A percentile compares a stretch with the other conserved stretches of the same genome.
These are phyloP conservation scores for Pteropus rufus DNA, from an alignment of 2,797 vertebrate species.

Conservation along the genomic window DNA sequence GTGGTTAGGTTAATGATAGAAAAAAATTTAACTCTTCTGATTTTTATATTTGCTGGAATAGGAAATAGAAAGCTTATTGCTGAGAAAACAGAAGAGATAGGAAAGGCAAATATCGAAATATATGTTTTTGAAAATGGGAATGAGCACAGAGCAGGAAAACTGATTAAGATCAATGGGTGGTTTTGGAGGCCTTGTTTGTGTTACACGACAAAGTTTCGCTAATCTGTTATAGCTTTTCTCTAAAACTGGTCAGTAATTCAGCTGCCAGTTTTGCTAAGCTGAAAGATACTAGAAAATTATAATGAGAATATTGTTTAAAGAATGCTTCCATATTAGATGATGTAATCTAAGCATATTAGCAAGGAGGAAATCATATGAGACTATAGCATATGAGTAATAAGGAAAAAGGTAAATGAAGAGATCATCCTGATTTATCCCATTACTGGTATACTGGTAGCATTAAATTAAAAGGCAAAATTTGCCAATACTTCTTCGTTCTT, in stretches of 20 bases:
- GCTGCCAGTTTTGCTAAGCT: background rate
- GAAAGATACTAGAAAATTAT: background rate
- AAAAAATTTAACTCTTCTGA: background rate
- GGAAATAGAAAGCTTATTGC: background rate
- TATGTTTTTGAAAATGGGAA: background rate
- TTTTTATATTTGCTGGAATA: background rate
- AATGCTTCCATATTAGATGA: background rate
- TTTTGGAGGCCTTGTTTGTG: accelerated
- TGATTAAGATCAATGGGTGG: background rate
- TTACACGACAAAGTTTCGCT: background rate
- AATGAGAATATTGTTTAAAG: background rate
- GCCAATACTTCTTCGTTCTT: background rate
- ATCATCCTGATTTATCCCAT: background rate
- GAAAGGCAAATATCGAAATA: background rate
- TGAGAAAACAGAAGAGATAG: background rate
- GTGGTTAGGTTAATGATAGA: background rate
- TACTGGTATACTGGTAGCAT: background rate
- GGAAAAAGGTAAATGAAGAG: background rate
- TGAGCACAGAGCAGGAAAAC: background rate
- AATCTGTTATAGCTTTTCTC: background rate
- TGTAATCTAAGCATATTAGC: background rate
- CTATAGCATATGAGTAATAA: background rate
- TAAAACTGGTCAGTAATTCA: background rate
- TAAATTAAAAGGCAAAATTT: background rate
- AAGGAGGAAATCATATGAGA: background rate